Evolutionary conservation across 2,113 vertebrate species (phyloP).

Genomic region (Amazona vittata): DNA sequence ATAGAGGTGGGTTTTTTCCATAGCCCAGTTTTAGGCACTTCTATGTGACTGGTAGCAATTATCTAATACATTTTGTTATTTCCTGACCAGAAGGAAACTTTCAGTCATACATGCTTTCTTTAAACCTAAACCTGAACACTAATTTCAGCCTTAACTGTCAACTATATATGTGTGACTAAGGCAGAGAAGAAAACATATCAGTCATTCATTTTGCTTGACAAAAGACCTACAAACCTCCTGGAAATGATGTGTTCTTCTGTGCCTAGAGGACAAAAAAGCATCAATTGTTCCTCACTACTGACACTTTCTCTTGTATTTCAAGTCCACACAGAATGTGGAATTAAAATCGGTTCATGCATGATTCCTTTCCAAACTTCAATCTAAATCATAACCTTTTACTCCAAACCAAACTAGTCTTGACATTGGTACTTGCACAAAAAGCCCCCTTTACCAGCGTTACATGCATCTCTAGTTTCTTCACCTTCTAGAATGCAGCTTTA

Average conservation of each 20-base stretch:
- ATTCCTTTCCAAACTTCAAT: not conserved
- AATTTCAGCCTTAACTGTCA: not conserved
- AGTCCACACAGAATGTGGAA: not conserved
- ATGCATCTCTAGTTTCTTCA: not conserved
- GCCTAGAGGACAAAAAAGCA: not conserved
- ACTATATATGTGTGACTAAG: not conserved
- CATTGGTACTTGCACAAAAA: accelerated
- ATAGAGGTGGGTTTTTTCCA: not conserved
- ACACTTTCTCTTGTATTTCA: not conserved
- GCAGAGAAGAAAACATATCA: not conserved
- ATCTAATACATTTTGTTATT: not conserved
- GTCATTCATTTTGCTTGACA: not conserved
- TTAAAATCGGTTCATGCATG: not conserved
- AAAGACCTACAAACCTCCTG: not conserved
- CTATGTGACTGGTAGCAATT: not conserved
- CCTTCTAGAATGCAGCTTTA: not conserved
- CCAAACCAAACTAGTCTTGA: not conserved
- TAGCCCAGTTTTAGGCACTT: not conserved
- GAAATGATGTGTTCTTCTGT: not conserved
- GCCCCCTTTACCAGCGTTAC: not conserved
- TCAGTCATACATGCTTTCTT: not conserved
- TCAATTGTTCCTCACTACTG: not conserved
- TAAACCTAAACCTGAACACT: not conserved
- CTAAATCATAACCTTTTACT: not conserved
- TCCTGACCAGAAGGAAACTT: not conserved